Evolutionary conservation across 2,888 invertebrate genomes (phyloP).

Genomic region (Leptura quadrifasciata): DNA sequence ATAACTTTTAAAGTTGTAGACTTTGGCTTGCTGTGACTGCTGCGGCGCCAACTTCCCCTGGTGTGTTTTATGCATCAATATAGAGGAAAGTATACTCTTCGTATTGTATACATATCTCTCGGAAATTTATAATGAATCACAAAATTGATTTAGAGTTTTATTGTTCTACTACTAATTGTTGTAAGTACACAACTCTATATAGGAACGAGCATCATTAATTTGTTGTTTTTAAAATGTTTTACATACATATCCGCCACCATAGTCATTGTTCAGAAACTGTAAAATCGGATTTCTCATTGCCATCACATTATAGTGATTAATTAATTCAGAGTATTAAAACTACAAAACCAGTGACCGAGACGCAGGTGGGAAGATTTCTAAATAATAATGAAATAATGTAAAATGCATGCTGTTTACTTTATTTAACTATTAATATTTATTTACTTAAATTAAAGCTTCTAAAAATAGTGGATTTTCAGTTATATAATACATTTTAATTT

Average conservation of each 20-base stretch:
- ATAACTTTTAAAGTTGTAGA: too few species aligned
- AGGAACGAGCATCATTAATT: too few species aligned
- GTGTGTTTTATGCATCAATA: too few species aligned
- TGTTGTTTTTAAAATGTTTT: not conserved
- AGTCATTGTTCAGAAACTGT: slow-evolving; percentile 24
- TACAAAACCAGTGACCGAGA: slow-evolving; percentile 24
- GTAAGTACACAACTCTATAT: too few species aligned
- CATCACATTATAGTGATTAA: slow-evolving; percentile 13
- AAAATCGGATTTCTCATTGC: slow-evolving; percentile 20
- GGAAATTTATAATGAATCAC: too few species aligned
- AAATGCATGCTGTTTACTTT: not conserved
- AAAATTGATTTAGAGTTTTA: too few species aligned
- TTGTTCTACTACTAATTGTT: too few species aligned
- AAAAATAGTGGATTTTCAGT: not conserved
- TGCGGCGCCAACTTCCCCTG: too few species aligned
- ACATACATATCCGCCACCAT: slow-evolving; percentile 8
- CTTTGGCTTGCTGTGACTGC: too few species aligned
- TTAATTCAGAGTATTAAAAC: slow-evolving; percentile 17
- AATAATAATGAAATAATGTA: not conserved
- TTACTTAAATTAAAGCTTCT: not conserved
- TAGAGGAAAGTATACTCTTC: too few species aligned
- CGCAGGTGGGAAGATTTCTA: not conserved
- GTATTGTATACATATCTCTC: too few species aligned
- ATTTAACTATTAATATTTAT: not conserved
- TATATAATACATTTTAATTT: not conserved